Conservation (phyloP, 2,797 vertebrate species). For the Oreochromis mossambicus region DNA sequence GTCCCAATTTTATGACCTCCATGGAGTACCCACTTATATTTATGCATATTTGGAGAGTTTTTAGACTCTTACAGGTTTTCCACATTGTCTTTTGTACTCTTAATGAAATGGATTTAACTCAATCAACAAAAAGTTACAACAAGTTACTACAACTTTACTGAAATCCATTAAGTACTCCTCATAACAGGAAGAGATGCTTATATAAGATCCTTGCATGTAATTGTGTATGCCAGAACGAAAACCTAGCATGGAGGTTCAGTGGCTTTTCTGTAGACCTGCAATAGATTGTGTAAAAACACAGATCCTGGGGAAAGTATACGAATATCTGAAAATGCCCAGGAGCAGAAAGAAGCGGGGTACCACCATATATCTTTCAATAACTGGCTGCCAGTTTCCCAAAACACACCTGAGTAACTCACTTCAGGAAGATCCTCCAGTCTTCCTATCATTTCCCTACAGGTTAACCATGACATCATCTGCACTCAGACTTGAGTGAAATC, state of each 20-base stretch:
- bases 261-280: neutral
- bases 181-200: neutral
- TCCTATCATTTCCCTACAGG: neutral
- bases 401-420: neutral
- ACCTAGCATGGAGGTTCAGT: neutral
- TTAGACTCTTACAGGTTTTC: neutral
- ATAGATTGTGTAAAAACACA: neutral
- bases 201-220: neutral
- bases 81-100: neutral
- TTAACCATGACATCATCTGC: neutral
- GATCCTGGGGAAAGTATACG: rapidly evolving
- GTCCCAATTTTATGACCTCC: neutral
- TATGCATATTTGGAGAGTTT: neutral
- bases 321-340: neutral
- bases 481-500: neutral
- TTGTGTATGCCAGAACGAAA: neutral
- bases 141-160: neutral
- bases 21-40: neutral
- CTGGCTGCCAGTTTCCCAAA: neutral
- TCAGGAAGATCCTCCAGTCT: neutral
- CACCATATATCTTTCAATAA: neutral
- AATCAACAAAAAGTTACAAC: neutral
- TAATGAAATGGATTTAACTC: neutral
- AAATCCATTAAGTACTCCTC: neutral
- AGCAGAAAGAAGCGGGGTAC: neutral